Base-by-base conservation (phyloP, 2,113 vertebrate species). In the Pycnonotus jocosus region DNA sequence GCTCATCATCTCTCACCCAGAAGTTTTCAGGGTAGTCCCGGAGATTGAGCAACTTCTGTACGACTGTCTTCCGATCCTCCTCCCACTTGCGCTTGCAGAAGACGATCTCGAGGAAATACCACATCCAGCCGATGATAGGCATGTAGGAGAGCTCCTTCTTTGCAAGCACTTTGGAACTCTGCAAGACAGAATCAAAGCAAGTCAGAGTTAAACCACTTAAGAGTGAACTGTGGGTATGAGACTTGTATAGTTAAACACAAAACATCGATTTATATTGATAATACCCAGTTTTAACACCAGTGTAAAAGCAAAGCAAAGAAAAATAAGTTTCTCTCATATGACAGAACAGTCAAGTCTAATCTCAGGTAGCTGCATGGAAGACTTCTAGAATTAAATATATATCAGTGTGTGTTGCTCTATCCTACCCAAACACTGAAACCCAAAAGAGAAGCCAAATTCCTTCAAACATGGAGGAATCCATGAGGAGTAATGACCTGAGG, bases 21-120 rank as follows among this genome's bases (percentile, higher is more conserved):
- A 97, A 99, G 70, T 99, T 98, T 97, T 99, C 99, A 6, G 99
- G 99, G 86, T 99, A 99, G 82, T 99, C 99, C 4, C 96, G 96
- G 40, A 99, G 98, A 88, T 98, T 99, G 92, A 98, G 95, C 87
- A 99, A 97, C 87, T 98, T 98, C 94, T 97, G 90, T 4, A 98
- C 82, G 4, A 99, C 98, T 0, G 98, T 99, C 92, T 90, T 98
- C 30, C 98, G 98, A 95, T 99, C 99, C 40, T 99, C 99, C 76
- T 99, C 99, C 99, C 99, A 99, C 84, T 99, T 99, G 57, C 99
- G 98, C 50, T 99, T 98, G 95, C 99, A 99, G 97, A 99, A 99
- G 45, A 99, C 99, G 20, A 99, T 99, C 97, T 99, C 99, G 14
- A 99, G 97, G 96, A 99, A 99, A 97, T 99, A 99, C 99, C 99